These are phyloP conservation scores for Acanthisitta chloris DNA, from an alignment of 2,113 vertebrate genomes.

Conservation along the genomic window DNA sequence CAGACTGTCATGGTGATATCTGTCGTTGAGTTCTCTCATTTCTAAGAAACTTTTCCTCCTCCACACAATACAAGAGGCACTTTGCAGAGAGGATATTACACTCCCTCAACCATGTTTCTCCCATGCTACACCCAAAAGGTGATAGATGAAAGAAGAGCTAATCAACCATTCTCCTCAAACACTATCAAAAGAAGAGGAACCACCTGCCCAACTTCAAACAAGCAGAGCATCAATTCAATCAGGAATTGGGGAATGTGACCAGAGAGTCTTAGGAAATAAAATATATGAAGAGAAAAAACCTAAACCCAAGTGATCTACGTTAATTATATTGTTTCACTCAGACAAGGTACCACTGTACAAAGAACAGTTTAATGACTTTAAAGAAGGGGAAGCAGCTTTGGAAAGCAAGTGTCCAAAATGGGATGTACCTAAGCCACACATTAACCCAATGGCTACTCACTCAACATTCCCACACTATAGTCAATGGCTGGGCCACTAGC, in stretches of 20 bases:
- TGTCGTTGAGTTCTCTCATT: not conserved
- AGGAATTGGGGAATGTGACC: not conserved
- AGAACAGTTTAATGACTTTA: not conserved
- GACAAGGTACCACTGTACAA: not conserved
- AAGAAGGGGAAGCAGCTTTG: not conserved
- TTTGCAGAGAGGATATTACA: not conserved
- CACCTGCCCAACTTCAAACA: not conserved
- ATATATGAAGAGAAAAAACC: not conserved
- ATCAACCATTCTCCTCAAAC: not conserved
- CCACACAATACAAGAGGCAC: not conserved
- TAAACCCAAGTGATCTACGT: not conserved
- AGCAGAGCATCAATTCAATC: not conserved
- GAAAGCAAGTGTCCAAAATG: not conserved
- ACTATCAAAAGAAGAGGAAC: not conserved
- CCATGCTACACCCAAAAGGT: not conserved
- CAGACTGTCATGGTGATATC: not conserved
- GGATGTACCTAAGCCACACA: fast-evolving
- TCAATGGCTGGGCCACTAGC: not conserved
- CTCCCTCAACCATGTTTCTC: not conserved
- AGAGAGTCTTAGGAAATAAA: not conserved
- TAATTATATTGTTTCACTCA: not conserved
- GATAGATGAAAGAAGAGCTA: not conserved
- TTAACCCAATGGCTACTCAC: not conserved
- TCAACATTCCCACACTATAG: not conserved
- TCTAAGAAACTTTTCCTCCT: not conserved